phyloP scores from a whole-genome alignment of 2,113 vertebrate genomes.

The Accipiter virgatus region DNA sequence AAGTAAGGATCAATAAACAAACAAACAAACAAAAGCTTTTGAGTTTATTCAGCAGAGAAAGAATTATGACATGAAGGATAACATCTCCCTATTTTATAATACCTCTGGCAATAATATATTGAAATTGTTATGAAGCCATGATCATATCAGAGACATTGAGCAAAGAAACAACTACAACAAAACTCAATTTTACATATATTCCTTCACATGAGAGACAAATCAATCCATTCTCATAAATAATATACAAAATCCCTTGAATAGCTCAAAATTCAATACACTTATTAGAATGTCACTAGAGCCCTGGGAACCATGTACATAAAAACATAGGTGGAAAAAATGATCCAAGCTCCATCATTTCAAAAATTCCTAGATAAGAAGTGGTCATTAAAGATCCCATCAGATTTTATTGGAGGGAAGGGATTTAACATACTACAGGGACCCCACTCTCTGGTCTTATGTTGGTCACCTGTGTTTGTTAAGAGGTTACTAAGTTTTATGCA shows the following conservation, averaged over 20 bases:
- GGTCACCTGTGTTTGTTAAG: background rate
- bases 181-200: constrained; percentile 35
- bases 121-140: constrained; percentile 48
- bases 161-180: constrained; percentile 39
- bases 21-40: constrained; percentile 9
- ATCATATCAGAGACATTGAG: constrained; percentile 37
- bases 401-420: background rate
- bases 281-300: constrained; percentile 33
- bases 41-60: constrained; percentile 40
- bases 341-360: background rate
- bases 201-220: constrained; percentile 21
- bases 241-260: constrained; percentile 27
- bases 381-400: background rate
- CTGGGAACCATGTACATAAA: background rate
- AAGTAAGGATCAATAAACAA: constrained; percentile 51
- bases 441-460: background rate
- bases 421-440: background rate
- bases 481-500: background rate
- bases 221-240: constrained; percentile 63
- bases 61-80: constrained; percentile 45
- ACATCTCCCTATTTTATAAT: constrained; percentile 50
- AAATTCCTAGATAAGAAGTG: background rate
- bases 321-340: background rate
- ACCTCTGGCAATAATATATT: constrained; percentile 56
- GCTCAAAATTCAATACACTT: constrained; percentile 39